Evolutionary conservation across 1,140 invertebrate genomes (phyloP).

Genomic region (Orius insidiosus): DNA sequence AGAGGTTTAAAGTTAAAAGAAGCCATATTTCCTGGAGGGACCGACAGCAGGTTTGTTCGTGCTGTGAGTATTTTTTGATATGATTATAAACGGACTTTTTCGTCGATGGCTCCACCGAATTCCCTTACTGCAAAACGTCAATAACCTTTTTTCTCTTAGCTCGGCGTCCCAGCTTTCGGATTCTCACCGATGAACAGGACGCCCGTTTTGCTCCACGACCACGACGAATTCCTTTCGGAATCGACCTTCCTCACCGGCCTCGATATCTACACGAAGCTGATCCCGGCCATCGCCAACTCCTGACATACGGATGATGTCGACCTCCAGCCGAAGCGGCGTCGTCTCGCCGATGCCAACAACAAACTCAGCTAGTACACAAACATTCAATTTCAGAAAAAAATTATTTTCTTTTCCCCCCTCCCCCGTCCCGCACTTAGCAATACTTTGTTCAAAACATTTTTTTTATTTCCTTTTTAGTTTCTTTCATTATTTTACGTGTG

Average conservation of each 20-base stretch:
- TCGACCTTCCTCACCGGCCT: conserved; percentile 47
- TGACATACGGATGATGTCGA: conserved; percentile 15
- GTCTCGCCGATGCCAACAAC: too few species aligned
- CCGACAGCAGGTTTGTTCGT: conserved; percentile 55
- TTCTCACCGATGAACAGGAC: conserved; percentile 41
- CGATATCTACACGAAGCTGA: conserved; percentile 37
- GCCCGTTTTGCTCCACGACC: conserved; percentile 50
- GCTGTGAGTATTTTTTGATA: conserved; percentile 32
- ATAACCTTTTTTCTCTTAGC: conserved; percentile 14
- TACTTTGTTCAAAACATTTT: too few species aligned
- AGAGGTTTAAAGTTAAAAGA: conserved; percentile 36
- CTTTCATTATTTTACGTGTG: too few species aligned
- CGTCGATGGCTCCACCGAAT: background rate
- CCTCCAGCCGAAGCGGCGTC: too few species aligned
- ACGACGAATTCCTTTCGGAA: conserved; percentile 56
- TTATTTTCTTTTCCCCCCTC: too few species aligned
- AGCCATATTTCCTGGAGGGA: conserved; percentile 63
- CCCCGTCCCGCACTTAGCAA: too few species aligned
- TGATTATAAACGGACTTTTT: too few species aligned
- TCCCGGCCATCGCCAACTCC: conserved; percentile 19
- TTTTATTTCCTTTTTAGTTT: too few species aligned
- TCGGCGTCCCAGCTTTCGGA: conserved; percentile 21
- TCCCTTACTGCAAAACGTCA: too few species aligned
- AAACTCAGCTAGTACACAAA: too few species aligned
- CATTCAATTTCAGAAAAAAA: too few species aligned